A percentile compares a stretch with the other conserved stretches of the same genome.
phyloP scores from a whole-genome alignment of 2,113 vertebrate genomes.

The Orientallactaga bullata region DNA sequence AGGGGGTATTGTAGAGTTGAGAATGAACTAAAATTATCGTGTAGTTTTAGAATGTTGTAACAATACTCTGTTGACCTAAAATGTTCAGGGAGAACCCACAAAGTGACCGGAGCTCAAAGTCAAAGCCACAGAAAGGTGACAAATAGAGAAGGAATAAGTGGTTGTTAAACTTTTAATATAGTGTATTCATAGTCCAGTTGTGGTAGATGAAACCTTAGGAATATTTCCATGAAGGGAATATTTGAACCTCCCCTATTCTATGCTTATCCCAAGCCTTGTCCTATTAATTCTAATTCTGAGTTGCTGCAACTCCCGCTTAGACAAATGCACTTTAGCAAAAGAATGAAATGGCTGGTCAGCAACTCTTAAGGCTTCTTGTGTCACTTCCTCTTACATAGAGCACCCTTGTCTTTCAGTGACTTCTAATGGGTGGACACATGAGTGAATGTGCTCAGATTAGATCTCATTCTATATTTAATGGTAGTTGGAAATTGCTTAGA shows the following conservation, averaged over 20 bases:
- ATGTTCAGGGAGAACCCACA: not conserved
- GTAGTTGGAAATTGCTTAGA: not conserved
- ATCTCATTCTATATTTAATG: not conserved
- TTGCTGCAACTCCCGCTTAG: not conserved
- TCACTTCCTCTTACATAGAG: not conserved
- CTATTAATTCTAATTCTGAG: constrained; percentile 51
- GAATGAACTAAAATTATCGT: not conserved
- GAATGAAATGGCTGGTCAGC: not conserved
- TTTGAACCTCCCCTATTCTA: not conserved
- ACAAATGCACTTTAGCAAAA: constrained; percentile 39
- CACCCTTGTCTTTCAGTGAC: not conserved
- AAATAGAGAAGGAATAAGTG: not conserved
- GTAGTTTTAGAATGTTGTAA: not conserved
- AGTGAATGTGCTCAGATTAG: not conserved
- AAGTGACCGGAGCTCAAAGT: not conserved
- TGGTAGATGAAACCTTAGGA: constrained; percentile 30
- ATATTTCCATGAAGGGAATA: constrained; percentile 35
- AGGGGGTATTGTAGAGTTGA: not conserved
- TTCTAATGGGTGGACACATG: not conserved
- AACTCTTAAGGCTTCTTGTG: not conserved
- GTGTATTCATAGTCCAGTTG: not conserved
- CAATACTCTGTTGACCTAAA: not conserved
- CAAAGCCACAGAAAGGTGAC: constrained; percentile 20
- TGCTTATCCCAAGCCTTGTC: not conserved
- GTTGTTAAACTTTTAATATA: constrained; percentile 11